Evolutionary conservation across 2,113 vertebrate species (phyloP).

Genomic region (Labrus mixtus): DNA sequence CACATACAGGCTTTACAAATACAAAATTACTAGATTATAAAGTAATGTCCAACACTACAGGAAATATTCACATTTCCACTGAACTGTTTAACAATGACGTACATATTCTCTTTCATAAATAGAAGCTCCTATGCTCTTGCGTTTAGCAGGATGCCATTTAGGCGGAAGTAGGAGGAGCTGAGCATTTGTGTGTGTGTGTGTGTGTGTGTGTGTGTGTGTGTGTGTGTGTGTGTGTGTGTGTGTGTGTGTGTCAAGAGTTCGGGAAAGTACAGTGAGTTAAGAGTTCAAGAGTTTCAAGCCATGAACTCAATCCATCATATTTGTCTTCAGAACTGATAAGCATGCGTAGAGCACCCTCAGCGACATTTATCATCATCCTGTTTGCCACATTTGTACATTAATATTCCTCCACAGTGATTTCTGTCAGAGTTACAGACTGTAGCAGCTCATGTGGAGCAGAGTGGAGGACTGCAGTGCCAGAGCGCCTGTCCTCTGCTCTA

Average conservation of each 20-base stretch:
- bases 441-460: constrained; percentile 14
- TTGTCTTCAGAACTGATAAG: constrained; percentile 46
- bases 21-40: too few species aligned
- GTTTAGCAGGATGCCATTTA: not conserved
- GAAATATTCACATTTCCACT: too few species aligned
- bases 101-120: too few species aligned
- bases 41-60: too few species aligned
- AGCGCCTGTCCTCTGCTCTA: constrained; percentile 44
- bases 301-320: constrained; percentile 59
- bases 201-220: not conserved
- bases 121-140: too few species aligned
- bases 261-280: constrained; percentile 25
- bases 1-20: too few species aligned
- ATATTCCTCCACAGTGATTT: constrained; percentile 33
- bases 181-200: not conserved
- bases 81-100: too few species aligned
- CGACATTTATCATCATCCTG: constrained; percentile 43
- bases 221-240: not conserved
- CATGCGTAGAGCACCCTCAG: not conserved
- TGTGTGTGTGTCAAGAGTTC: constrained; percentile 18
- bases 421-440: constrained; percentile 25
- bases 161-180: too few species aligned
- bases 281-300: constrained; percentile 33
- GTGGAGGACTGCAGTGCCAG: constrained; percentile 41
- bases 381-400: constrained; percentile 40